These are phyloP conservation scores for Erebia epiphron DNA, from an alignment of 2,888 invertebrate genomes.

Conservation along the genomic window DNA sequence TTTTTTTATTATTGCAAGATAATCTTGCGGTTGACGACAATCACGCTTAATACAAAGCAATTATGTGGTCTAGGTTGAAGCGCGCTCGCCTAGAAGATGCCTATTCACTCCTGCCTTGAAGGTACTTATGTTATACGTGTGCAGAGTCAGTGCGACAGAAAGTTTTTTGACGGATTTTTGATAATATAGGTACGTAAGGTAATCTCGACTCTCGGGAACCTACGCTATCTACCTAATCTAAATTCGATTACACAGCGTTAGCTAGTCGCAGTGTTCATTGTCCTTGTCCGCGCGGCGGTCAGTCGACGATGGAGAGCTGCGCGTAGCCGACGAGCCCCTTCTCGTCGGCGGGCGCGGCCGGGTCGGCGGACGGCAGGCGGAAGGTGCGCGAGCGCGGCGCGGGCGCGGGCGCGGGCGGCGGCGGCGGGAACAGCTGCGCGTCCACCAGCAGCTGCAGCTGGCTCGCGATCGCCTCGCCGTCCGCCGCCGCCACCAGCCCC, in stretches of 20 bases:
- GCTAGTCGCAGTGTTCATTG: conserved; percentile 41
- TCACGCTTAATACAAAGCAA: too few species aligned
- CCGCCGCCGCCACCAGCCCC: conserved; percentile 95
- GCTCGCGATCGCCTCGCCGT: conserved; percentile 95
- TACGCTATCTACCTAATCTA: conserved; percentile 28
- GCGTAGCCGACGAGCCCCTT: conserved; percentile 98
- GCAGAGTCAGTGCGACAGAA: too few species aligned
- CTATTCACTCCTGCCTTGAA: too few species aligned
- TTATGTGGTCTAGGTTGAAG: too few species aligned
- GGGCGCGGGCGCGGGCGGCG: conserved; percentile 63
- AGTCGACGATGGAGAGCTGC: conserved; percentile 97
- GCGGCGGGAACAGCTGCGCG: conserved; percentile 65
- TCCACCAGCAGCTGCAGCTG: conserved; percentile 96
- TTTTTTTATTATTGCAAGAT: too few species aligned
- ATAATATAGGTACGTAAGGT: too few species aligned
- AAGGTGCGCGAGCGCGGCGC: conserved; percentile 91
- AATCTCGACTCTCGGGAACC: background rate
- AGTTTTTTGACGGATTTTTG: too few species aligned
- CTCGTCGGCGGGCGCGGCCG: conserved; percentile 92
- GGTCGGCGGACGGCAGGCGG: conserved; percentile 85
- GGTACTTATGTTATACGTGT: too few species aligned
- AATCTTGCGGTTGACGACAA: too few species aligned
- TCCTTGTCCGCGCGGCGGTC: too few species aligned
- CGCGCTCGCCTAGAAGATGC: too few species aligned
- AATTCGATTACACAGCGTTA: conserved; percentile 37